These are phyloP conservation scores for Stratiolaelaps scimitus DNA, from an alignment of 1,140 invertebrate species.

Conservation along the genomic window DNA sequence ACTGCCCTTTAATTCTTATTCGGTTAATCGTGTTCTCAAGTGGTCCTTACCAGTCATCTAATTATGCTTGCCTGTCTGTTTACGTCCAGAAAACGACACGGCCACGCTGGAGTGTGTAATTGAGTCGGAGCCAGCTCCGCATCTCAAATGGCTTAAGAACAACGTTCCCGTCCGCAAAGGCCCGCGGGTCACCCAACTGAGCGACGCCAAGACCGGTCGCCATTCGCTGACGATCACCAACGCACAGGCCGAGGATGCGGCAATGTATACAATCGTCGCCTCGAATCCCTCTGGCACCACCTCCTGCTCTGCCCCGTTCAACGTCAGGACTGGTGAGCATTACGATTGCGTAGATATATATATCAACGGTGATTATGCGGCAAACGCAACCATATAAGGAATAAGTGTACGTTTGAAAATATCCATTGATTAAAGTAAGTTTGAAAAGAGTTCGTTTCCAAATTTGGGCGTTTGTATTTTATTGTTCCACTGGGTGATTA, in stretches of 20 bases:
- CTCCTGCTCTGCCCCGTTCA: slow-evolving; percentile 62
- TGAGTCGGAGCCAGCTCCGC: slow-evolving; percentile 44
- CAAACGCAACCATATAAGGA: too few relatives aligned
- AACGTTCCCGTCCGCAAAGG: slow-evolving; percentile 67
- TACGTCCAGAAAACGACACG: slow-evolving; percentile 60
- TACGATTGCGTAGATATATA: slow-evolving; percentile 10
- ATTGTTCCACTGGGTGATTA: not conserved
- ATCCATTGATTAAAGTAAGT: too few relatives aligned
- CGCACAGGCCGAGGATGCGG: slow-evolving; percentile 64
- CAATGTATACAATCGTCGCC: slow-evolving; percentile 81
- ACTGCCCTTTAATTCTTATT: too few relatives aligned
- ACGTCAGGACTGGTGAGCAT: slow-evolving; percentile 49
- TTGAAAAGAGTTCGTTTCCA: slow-evolving; percentile 2
- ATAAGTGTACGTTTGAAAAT: too few relatives aligned
- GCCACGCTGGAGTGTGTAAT: slow-evolving; percentile 69
- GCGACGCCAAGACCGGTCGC: slow-evolving; percentile 7
- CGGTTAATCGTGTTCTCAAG: too few relatives aligned
- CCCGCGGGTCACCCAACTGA: slow-evolving; percentile 49
- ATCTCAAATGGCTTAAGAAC: slow-evolving; percentile 75
- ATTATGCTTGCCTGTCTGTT: too few relatives aligned
- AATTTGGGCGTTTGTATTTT: not conserved
- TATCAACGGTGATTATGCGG: too few relatives aligned
- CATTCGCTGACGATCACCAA: slow-evolving; percentile 57
- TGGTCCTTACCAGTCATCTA: too few relatives aligned
- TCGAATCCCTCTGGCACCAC: slow-evolving; percentile 57